Base-by-base conservation (phyloP, 2,888 invertebrate genomes). In the Cremastinae sp. region DNA sequence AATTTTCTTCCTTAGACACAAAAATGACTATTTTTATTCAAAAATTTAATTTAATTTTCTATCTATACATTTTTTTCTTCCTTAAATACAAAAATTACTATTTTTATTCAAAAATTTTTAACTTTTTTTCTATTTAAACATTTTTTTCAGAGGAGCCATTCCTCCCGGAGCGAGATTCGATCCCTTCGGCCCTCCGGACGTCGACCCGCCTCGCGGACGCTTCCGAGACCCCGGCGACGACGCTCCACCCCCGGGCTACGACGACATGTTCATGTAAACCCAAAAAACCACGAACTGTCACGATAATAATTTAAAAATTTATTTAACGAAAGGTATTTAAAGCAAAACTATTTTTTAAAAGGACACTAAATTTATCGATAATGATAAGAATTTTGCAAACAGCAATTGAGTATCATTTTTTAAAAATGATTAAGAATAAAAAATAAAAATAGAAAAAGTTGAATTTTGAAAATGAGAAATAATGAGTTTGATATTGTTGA, bases 91-190 rank as follows among this genome's bases (percentile, higher is more conserved):
- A 5, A 8, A 8, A 18, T 49, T 0, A 49, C 18, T 18, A 49
- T 4, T 18, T 7, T 18, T 0, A 56, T 49, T 14, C 9, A 43
- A 9, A 3, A 5, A 9, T 1, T 34, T 38, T 34, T 18, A 14
- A 14, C 14, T 10, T 14, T 45, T 28, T 8, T 45, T 1, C n/a
- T 5, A 22, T 5, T 45, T 47, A 5, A 14, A 12, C 3, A 16
- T 47, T 47, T 47, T 47, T 47, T 9, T 47, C 88, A 94, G 94
- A 34, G 93, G 93, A 8, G 90, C 93, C 0, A 84, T 94, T 9
- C 96, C 95, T 0, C 96, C 96, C 0, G 95, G 96, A 10, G 95
- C 96, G 1, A 92, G 96, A 69, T 97, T 96, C 88, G 96, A 97
- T 90, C 97, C 96, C 0, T 95, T 96, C 87, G 94, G 95, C 0